phyloP scores from a whole-genome alignment of 2,888 invertebrate genomes.

The Arge pagana region DNA sequence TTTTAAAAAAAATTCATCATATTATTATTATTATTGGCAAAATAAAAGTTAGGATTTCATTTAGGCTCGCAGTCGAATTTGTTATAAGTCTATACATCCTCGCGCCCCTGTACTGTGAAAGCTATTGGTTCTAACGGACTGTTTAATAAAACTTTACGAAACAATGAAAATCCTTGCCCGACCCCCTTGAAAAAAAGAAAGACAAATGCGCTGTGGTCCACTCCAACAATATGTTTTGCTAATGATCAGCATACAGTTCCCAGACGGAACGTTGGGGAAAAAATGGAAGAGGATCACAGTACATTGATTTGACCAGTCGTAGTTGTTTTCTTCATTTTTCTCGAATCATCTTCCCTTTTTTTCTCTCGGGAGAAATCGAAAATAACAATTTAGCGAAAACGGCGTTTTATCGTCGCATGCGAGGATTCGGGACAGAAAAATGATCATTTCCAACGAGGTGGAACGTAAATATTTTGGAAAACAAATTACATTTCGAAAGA shows the following conservation, averaged over 20 bases:
- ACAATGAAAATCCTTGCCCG: conserved; percentile 38
- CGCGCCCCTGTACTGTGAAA: not conserved
- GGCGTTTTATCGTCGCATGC: too few relatives aligned
- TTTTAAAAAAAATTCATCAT: too few relatives aligned
- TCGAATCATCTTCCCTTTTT: not conserved
- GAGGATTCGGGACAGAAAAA: too few relatives aligned
- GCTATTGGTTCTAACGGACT: conserved; percentile 29
- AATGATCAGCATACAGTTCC: too few relatives aligned
- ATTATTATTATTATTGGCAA: too few relatives aligned
- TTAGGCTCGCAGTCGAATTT: not conserved
- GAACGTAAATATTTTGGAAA: not conserved
- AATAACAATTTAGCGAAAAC: not conserved
- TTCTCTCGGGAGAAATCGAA: not conserved
- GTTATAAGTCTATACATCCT: not conserved
- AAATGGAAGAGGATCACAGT: too few relatives aligned
- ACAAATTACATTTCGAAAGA: conserved; percentile 2
- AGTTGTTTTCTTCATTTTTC: conserved; percentile 3
- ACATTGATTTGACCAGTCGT: not conserved
- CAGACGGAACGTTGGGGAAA: too few relatives aligned
- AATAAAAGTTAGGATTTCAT: too few relatives aligned
- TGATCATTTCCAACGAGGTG: too few relatives aligned
- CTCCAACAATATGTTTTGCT: too few relatives aligned
- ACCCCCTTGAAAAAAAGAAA: conserved; percentile 32
- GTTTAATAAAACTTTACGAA: conserved; percentile 42
- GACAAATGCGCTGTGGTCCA: conserved; percentile 29